These are phyloP conservation scores for Aythya fuligula DNA, from an alignment of 2,797 vertebrate species.

Conservation along the genomic window DNA sequence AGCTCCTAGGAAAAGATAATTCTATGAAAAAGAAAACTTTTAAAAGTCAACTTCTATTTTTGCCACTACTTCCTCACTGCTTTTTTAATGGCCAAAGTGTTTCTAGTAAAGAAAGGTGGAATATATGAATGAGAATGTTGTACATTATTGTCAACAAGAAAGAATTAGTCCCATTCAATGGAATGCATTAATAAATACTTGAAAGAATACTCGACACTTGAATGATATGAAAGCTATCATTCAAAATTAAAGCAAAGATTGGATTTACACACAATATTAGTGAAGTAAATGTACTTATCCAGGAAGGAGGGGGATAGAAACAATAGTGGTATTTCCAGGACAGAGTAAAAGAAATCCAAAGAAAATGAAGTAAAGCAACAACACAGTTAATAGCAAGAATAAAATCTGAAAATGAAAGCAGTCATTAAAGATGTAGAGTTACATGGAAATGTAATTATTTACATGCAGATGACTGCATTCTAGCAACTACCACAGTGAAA, in stretches of 20 bases:
- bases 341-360: neutral
- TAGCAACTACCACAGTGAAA: neutral
- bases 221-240: neutral
- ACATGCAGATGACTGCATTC: neutral
- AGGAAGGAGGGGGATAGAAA: constrained; percentile 22
- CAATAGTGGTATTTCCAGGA: constrained; percentile 42
- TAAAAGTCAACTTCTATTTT: neutral
- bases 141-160: constrained; percentile 11
- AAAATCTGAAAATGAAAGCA: constrained; percentile 8
- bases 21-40: neutral
- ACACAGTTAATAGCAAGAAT: constrained; percentile 52
- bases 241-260: neutral
- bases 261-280: constrained; percentile 28
- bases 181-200: constrained; percentile 11
- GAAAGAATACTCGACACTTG: neutral
- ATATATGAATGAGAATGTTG: neutral
- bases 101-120: neutral
- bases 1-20: neutral
- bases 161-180: neutral
- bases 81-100: neutral
- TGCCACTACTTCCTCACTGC: neutral
- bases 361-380: constrained; percentile 1
- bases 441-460: neutral
- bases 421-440: neutral
- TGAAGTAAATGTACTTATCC: constrained; percentile 50